These are phyloP conservation scores for Augochlora pura DNA, from an alignment of 1,140 invertebrate genomes.

Conservation along the genomic window DNA sequence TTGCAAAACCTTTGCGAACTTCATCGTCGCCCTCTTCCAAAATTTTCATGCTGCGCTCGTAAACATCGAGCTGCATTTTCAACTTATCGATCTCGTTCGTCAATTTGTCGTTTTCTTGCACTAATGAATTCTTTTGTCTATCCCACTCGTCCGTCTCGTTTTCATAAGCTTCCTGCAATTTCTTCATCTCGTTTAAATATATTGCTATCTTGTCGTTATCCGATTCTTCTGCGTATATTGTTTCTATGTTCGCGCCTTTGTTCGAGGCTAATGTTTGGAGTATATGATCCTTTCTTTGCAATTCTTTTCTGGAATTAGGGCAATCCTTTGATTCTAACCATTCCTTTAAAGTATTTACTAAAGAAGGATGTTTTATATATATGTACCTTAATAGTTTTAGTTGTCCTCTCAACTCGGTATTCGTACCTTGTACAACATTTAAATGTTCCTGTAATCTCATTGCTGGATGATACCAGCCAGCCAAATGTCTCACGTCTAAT, in stretches of 20 bases:
- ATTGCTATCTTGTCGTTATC: slow-evolving; percentile 64
- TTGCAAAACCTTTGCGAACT: slow-evolving; percentile 50
- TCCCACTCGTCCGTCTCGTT: slow-evolving; percentile 65
- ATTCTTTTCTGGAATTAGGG: slow-evolving; percentile 63
- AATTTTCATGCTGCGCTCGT: slow-evolving; percentile 58
- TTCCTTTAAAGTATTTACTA: neutral
- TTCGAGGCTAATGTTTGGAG: slow-evolving; percentile 50
- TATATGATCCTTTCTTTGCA: slow-evolving; percentile 64
- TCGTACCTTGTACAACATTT: slow-evolving; percentile 83
- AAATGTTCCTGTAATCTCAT: slow-evolving; percentile 86
- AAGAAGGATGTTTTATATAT: neutral
- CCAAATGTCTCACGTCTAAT: slow-evolving; percentile 85
- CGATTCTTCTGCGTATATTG: slow-evolving; percentile 52
- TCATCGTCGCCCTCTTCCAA: slow-evolving; percentile 65
- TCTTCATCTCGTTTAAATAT: slow-evolving; percentile 64
- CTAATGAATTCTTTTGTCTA: slow-evolving; percentile 55
- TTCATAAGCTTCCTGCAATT: slow-evolving; percentile 60
- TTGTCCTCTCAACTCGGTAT: slow-evolving; percentile 81
- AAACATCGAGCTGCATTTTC: slow-evolving; percentile 62
- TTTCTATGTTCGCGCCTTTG: slow-evolving; percentile 40
- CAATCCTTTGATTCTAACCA: neutral
- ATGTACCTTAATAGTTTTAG: slow-evolving; percentile 76
- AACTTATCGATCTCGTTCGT: slow-evolving; percentile 53
- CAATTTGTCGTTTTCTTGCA: slow-evolving; percentile 57
- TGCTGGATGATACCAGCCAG: slow-evolving; percentile 88